Percentiles rank a stretch among this genome's conserved stretches.
phyloP scores from a whole-genome alignment of 2,888 invertebrate genomes.

The Oxytorus armatus region DNA sequence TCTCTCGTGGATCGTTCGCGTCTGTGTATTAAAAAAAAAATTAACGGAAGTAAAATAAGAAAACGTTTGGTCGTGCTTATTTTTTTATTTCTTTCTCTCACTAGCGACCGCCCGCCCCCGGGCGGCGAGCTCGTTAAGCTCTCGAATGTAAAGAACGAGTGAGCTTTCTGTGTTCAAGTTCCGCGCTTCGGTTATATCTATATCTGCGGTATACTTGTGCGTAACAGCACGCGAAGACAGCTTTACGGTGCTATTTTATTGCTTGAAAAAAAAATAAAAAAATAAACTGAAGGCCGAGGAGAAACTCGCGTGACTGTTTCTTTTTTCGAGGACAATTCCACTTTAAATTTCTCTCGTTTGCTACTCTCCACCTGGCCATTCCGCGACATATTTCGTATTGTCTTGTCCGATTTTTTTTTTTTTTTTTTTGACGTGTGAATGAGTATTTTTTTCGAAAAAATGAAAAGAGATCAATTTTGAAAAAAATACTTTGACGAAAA shows the following conservation, averaged over 20 bases:
- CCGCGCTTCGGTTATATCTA: neutral
- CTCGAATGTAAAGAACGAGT: slow-evolving; percentile 10
- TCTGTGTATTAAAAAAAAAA: neutral
- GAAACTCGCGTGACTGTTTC: slow-evolving; percentile 8
- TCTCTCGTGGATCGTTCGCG: slow-evolving; percentile 1
- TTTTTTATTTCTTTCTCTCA: neutral
- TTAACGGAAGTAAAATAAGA: slow-evolving; percentile 3
- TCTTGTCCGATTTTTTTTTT: no score
- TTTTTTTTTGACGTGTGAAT: neutral
- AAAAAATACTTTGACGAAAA: neutral
- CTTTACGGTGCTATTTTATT: slow-evolving; percentile 29
- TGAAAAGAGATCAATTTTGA: neutral
- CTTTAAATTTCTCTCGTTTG: slow-evolving; percentile 34
- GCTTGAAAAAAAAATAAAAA: slow-evolving; percentile 18
- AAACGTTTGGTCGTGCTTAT: slow-evolving; percentile 14
- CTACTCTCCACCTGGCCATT: neutral
- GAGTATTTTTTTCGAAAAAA: neutral
- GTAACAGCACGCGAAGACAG: slow-evolving; percentile 31
- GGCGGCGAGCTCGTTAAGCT: slow-evolving; percentile 31
- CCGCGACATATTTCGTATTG: neutral
- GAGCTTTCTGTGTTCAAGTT: neutral
- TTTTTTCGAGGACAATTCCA: slow-evolving; percentile 14
- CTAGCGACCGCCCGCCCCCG: neutral
- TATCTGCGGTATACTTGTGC: neutral
- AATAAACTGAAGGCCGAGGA: neutral